Percentiles rank a stretch among this genome's conserved stretches.
These are phyloP conservation scores for Dolichoris vasculosae DNA, from an alignment of 1,140 invertebrate genomes.

Conservation along the genomic window DNA sequence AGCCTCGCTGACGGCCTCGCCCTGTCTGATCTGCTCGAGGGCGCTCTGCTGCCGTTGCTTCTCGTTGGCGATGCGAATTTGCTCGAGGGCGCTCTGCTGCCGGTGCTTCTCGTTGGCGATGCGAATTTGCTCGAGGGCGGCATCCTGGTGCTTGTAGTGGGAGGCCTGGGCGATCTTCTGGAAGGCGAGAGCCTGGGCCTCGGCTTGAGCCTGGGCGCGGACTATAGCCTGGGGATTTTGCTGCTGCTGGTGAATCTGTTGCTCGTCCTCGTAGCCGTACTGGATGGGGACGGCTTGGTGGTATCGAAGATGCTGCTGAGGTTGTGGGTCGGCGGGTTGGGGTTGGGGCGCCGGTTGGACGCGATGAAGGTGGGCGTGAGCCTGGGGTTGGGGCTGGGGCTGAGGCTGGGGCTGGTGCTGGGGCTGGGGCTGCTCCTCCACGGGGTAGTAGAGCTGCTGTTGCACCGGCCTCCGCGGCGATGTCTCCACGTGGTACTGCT, in stretches of 20 bases:
- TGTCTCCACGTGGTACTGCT: slow-evolving; percentile 73
- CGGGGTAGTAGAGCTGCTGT: not conserved
- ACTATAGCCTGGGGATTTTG: slow-evolving; percentile 62
- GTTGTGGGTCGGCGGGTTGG: not conserved
- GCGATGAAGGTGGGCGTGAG: not conserved
- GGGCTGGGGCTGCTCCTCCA: not conserved
- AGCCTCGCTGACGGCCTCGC: slow-evolving; percentile 68
- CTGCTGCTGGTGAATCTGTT: slow-evolving; percentile 54
- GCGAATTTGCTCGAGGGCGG: slow-evolving; percentile 68
- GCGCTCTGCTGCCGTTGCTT: slow-evolving; percentile 66
- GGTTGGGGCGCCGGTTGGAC: not conserved
- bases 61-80: slow-evolving; percentile 67
- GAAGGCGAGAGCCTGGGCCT: slow-evolving; percentile 69
- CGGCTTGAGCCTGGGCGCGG: slow-evolving; percentile 66
- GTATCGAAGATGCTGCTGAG: slow-evolving; percentile 38
- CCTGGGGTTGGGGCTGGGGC: not conserved
- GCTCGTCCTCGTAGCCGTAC: slow-evolving; percentile 64
- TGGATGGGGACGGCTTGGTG: slow-evolving; percentile 60
- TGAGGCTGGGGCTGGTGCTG: not conserved
- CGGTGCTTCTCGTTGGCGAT: slow-evolving; percentile 64
- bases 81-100: slow-evolving; percentile 68
- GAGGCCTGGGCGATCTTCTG: slow-evolving; percentile 69
- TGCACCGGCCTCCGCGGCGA: slow-evolving; percentile 55
- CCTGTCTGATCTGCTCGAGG: slow-evolving; percentile 70
- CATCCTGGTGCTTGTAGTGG: slow-evolving; percentile 67